phyloP scores from a whole-genome alignment of 2,888 invertebrate genomes.

The Petrophora chlorosata region DNA sequence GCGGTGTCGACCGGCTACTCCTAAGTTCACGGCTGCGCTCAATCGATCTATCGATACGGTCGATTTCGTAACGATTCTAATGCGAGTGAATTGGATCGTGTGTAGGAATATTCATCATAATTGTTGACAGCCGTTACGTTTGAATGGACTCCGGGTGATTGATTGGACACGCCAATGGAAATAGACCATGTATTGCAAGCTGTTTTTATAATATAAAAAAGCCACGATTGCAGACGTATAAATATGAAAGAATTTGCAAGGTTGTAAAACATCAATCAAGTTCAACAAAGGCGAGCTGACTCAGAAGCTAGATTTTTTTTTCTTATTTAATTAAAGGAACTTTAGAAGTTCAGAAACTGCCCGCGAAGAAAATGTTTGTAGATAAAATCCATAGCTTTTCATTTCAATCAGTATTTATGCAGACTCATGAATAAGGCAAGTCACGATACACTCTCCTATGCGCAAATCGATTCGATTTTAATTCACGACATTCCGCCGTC shows the following conservation, averaged over 20 bases:
- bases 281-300: conserved; percentile 27
- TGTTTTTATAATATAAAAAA: conserved; percentile 31
- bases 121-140: conserved; percentile 58
- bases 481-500: conserved; percentile 27
- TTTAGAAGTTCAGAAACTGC: conserved; percentile 24
- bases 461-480: conserved; percentile 41
- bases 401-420: conserved; percentile 44
- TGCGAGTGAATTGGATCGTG: conserved; percentile 54
- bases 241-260: conserved; percentile 39
- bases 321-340: conserved; percentile 22
- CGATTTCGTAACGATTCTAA: conserved; percentile 59
- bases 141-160: conserved; percentile 52
- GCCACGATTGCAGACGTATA: conserved; percentile 29
- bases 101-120: conserved; percentile 59
- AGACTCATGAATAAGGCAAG: conserved; percentile 48
- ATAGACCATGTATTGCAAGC: conserved; percentile 43
- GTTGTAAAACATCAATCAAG: conserved; percentile 44
- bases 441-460: conserved; percentile 45
- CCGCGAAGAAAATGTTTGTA: conserved; percentile 24
- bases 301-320: conserved; percentile 16
- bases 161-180: conserved; percentile 53
- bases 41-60: conserved; percentile 51
- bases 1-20: conserved; percentile 47
- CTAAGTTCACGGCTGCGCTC: conserved; percentile 58
- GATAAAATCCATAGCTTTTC: conserved; percentile 28